A percentile compares a stretch with the other conserved stretches of the same genome.
These are phyloP conservation scores for Neosalanx taihuensis DNA, from an alignment of 2,797 vertebrate species.

Conservation along the genomic window DNA sequence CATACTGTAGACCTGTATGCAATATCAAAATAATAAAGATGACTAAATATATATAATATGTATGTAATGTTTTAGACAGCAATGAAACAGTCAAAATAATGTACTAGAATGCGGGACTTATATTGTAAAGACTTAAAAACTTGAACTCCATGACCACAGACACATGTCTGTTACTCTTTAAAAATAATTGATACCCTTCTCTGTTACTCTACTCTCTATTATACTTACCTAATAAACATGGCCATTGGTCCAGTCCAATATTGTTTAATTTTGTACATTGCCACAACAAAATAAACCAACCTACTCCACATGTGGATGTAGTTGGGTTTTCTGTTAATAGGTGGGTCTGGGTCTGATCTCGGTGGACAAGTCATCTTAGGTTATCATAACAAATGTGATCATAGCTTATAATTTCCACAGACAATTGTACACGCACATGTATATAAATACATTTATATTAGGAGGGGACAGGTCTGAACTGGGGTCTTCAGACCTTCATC, in stretches of 20 bases:
- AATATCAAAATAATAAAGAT: too few species aligned
- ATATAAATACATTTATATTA: too few species aligned
- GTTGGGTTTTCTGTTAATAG: slow-evolving; percentile 1
- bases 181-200: neutral
- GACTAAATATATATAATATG: too few species aligned
- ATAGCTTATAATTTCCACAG: too few species aligned
- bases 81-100: too few species aligned
- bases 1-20: slow-evolving; percentile 5
- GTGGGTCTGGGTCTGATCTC: slow-evolving; percentile 9
- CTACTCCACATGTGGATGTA: neutral
- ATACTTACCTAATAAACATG: neutral
- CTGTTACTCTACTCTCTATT: neutral
- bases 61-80: too few species aligned
- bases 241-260: neutral
- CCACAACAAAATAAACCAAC: slow-evolving; percentile 2
- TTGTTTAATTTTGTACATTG: neutral
- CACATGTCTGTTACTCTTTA: neutral
- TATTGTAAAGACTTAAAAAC: too few species aligned
- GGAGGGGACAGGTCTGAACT: too few species aligned
- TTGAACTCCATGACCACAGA: neutral
- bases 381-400: slow-evolving; percentile 7
- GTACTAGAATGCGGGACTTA: too few species aligned
- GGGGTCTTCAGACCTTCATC: too few species aligned
- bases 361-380: neutral
- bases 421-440: too few species aligned